A percentile compares a stretch with the other conserved stretches of the same genome.
These are phyloP conservation scores for Gasterosteus nipponicus DNA, from an alignment of 2,113 vertebrate species.

Conservation along the genomic window DNA sequence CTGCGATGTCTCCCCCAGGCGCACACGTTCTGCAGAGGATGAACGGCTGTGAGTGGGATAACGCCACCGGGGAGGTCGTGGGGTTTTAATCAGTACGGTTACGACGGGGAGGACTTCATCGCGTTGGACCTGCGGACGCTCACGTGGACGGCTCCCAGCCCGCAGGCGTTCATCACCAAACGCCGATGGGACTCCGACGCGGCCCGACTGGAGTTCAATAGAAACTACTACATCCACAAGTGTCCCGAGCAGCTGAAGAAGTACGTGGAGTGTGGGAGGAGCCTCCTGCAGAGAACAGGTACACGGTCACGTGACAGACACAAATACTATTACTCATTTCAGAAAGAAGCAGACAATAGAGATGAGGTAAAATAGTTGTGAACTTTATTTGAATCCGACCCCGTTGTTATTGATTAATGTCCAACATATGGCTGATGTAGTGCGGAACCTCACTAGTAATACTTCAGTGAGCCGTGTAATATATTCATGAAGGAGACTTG, in stretches of 20 bases:
- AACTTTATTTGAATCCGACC: too few relatives aligned
- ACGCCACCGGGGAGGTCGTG: slow-evolving; percentile 18
- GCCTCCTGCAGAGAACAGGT: slow-evolving; percentile 37
- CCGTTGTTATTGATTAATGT: too few relatives aligned
- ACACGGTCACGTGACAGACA: background rate
- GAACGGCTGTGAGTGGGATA: slow-evolving; percentile 55
- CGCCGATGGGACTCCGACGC: background rate
- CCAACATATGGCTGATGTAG: too few relatives aligned
- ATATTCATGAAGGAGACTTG: too few relatives aligned
- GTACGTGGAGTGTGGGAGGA: slow-evolving; percentile 40
- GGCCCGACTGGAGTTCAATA: fast-evolving
- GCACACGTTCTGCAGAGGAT: background rate
- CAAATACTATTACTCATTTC: background rate
- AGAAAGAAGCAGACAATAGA: background rate
- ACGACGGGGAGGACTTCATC: slow-evolving; percentile 63
- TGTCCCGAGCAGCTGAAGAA: slow-evolving; percentile 61
- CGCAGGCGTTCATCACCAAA: fast-evolving
- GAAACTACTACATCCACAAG: slow-evolving; percentile 4
- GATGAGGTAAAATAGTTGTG: too few relatives aligned
- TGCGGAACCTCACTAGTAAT: too few relatives aligned
- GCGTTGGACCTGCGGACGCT: slow-evolving; percentile 23
- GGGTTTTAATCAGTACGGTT: slow-evolving; percentile 44
- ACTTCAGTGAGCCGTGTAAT: too few relatives aligned
- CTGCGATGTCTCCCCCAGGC: slow-evolving; percentile 28
- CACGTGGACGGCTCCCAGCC: background rate